These are phyloP conservation scores for Gymnorhina tibicen DNA, from an alignment of 2,113 vertebrate genomes.

Conservation along the genomic window DNA sequence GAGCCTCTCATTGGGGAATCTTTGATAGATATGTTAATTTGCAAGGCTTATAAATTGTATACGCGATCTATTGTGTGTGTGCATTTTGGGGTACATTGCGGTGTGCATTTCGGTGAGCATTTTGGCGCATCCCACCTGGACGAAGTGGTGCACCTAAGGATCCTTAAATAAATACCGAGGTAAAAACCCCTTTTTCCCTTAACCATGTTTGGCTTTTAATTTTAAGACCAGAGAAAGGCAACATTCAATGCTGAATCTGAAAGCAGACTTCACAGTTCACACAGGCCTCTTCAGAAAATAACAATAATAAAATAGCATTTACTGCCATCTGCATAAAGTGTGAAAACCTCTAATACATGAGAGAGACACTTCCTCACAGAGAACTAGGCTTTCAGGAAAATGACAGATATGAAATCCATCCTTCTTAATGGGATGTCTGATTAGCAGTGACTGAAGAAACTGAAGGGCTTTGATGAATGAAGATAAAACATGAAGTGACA, in stretches of 20 bases:
- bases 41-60: too few species aligned
- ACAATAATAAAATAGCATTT: not conserved
- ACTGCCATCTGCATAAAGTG: not conserved
- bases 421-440: not conserved
- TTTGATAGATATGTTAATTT: too few species aligned
- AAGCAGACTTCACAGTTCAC: not conserved
- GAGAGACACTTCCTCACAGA: not conserved
- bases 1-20: too few species aligned
- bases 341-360: not conserved
- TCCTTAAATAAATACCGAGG: too few species aligned
- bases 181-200: too few species aligned
- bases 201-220: too few species aligned
- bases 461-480: not conserved
- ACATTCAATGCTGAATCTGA: not conserved
- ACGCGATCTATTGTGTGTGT: too few species aligned
- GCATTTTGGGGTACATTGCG: too few species aligned
- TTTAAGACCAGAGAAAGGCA: too few species aligned
- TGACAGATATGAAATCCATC: not conserved
- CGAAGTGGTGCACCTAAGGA: too few species aligned
- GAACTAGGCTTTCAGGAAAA: not conserved
- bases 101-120: too few species aligned
- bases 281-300: not conserved
- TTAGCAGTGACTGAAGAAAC: not conserved
- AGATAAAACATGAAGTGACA: not conserved
- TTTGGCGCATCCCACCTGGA: too few species aligned